These are phyloP conservation scores for Rhinatrema bivittatum DNA, from an alignment of 2,797 vertebrate genomes.

Conservation along the genomic window DNA sequence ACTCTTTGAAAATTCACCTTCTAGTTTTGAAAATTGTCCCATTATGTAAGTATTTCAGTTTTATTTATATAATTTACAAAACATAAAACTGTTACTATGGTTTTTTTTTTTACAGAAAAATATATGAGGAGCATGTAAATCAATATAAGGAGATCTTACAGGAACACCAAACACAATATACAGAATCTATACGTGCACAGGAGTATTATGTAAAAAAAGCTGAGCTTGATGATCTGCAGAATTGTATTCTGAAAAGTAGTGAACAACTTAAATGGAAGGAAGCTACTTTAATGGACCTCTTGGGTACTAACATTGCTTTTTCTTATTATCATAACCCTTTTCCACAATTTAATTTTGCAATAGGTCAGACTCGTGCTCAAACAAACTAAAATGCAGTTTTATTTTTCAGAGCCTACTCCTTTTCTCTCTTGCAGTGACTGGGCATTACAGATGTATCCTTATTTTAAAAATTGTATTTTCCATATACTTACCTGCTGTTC, in stretches of 20 bases:
- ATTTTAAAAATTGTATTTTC: constrained; percentile 5
- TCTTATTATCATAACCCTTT: too few relatives aligned
- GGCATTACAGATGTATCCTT: constrained; percentile 60
- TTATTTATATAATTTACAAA: too few relatives aligned
- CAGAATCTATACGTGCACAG: constrained; percentile 38
- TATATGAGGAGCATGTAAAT: constrained; percentile 44
- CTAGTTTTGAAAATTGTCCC: too few relatives aligned
- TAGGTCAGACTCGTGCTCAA: too few relatives aligned
- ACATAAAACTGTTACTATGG: background rate
- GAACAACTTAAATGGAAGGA: constrained; percentile 46
- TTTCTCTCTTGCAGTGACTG: constrained; percentile 54
- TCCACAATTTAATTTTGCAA: too few relatives aligned
- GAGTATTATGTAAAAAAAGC: constrained; percentile 48
- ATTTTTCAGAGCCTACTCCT: constrained; percentile 49
- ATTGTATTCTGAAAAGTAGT: constrained; percentile 28
- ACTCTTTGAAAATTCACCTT: too few relatives aligned
- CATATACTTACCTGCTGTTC: constrained; percentile 6
- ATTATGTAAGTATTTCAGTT: too few relatives aligned
- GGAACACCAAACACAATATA: constrained; percentile 45
- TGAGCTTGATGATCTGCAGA: constrained; percentile 53
- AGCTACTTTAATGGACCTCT: constrained; percentile 32
- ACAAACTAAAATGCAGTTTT: too few relatives aligned
- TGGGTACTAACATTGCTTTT: constrained; percentile 39
- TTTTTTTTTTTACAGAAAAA: constrained; percentile 46
- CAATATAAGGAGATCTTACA: constrained; percentile 50